Percentiles rank a stretch among this genome's conserved stretches.
Evolutionary conservation across 2,888 invertebrate genomes (phyloP).

Genomic region (Cerastoderma edule): DNA sequence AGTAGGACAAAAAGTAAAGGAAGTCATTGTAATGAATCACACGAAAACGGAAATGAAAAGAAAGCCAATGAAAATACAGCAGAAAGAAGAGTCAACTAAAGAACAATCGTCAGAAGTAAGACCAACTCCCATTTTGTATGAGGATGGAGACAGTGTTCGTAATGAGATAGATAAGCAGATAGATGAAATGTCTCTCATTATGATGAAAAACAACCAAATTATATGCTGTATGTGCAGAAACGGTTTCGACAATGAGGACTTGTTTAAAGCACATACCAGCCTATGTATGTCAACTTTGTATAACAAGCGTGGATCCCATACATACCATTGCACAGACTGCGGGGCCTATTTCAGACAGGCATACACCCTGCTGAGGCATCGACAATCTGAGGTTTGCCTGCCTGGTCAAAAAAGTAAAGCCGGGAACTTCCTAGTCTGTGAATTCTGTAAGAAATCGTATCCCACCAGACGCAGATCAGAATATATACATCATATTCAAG

Average conservation of each 20-base stretch:
- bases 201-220: not conserved
- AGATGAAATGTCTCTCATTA: not conserved
- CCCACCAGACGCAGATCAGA: slow-evolving; percentile 4
- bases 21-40: not conserved
- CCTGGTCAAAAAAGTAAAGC: not conserved
- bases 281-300: not conserved
- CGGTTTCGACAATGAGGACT: not conserved
- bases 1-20: not conserved
- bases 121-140: not conserved
- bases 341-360: not conserved
- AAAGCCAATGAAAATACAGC: not conserved
- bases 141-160: not conserved
- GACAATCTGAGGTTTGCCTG: slow-evolving; percentile 9
- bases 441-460: slow-evolving; percentile 14
- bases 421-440: slow-evolving; percentile 5
- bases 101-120: not conserved
- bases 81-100: not conserved
- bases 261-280: slow-evolving; percentile 7
- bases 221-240: slow-evolving; percentile 8
- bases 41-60: not conserved
- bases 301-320: not conserved
- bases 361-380: slow-evolving; percentile 4
- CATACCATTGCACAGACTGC: slow-evolving; percentile 12
- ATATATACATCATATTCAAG: slow-evolving; percentile 12
- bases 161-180: not conserved